Base-by-base conservation (phyloP, 1,140 invertebrate genomes). In the Maniola jurtina region DNA sequence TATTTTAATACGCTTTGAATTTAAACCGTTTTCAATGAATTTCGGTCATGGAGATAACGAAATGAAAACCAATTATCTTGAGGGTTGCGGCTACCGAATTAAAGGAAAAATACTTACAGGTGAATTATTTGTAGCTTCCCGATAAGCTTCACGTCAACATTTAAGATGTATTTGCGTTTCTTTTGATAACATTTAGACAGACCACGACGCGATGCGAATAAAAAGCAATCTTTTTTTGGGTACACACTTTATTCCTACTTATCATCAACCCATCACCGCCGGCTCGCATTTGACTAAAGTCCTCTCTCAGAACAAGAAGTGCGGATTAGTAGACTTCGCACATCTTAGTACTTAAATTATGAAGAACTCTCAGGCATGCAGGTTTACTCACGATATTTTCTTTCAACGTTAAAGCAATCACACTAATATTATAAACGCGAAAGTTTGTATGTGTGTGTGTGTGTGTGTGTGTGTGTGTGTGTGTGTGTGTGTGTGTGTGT, bases 21-120 rank as follows among this genome's bases (percentile, higher is more conserved):
- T 76, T 55, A 70, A 68, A 75, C 70, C 68, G 75, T 76, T 81
- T 78, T 70, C 48, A 73, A 73, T 71, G 56, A 70, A 76, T 66
- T 68, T 71, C 61, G 68, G 73, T 80, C 70, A 75, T 48, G 62
- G 63, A 61, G 66, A 64, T 68, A 68, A 68, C 61, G 61, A 65
- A 36, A 48, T 47, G 57, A 68, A 63, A 68, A 68, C 66, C 42
- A 61, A 61, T 67, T 67, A 67, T 67, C 52, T 67, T 61, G 65
- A 61, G 55, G 36, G 55, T 57, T 57, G 55, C 55, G 55, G 36
- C 65, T 67, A 61, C 59, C 57, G 54, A 56, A 63, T 55, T 55
- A 55, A 55, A 55, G n/a, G 52, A 55, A 55, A 55, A 55, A 34
- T 55, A 55, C n/a, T n/a, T n/a, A n/a, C 52, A 34, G 52, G n/a